phyloP scores from a whole-genome alignment of 2,797 vertebrate species.

The Tenualosa thibaudeaui region DNA sequence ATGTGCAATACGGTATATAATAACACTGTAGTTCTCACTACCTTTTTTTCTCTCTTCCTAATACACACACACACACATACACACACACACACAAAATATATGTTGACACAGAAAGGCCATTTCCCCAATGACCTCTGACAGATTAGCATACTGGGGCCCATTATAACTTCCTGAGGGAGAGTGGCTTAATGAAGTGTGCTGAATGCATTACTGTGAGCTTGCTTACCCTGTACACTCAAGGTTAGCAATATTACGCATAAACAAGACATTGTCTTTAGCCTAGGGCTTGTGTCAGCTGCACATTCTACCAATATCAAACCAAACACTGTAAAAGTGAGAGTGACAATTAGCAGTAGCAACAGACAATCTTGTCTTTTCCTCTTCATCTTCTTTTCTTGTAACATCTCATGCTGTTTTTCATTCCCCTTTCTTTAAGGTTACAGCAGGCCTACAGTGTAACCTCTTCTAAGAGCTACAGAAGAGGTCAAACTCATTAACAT shows the following conservation, averaged over 20 bases:
- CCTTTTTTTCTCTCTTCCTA: background rate
- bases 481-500: conserved; percentile 17
- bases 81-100: conserved; percentile 14
- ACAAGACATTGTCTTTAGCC: conserved; percentile 26
- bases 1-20: background rate
- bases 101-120: conserved; percentile 11
- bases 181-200: conserved; percentile 31
- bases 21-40: background rate
- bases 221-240: background rate
- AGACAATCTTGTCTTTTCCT: background rate
- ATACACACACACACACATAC: background rate
- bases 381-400: background rate
- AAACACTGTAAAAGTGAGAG: background rate
- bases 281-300: background rate
- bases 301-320: background rate
- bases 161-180: conserved; percentile 25
- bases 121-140: conserved; percentile 24
- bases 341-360: background rate
- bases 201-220: conserved; percentile 34
- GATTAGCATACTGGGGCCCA: conserved; percentile 18
- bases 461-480: background rate
- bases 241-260: conserved; percentile 24
- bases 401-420: background rate
- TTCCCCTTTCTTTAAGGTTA: background rate
- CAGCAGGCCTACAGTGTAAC: background rate